Conservation (phyloP, 2,888 invertebrate genomes). For the Coelinius sp. region DNA sequence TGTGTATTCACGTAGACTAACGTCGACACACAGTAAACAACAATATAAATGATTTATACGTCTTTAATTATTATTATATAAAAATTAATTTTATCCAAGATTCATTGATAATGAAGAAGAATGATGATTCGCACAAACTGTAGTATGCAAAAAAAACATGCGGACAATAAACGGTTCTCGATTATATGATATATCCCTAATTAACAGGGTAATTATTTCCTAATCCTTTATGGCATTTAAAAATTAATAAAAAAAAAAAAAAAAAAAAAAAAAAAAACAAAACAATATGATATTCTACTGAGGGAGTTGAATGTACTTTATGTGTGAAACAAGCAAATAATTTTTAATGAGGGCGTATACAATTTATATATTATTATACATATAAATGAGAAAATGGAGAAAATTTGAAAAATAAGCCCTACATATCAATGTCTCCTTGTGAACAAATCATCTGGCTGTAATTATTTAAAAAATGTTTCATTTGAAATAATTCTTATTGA, state of each 20-base stretch:
- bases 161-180: conserved; percentile 23
- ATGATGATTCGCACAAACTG: conserved; percentile 3
- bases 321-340: conserved; percentile 21
- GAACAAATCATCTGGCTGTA: background rate
- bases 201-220: conserved; percentile 26
- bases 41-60: conserved; percentile 10
- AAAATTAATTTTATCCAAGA: background rate
- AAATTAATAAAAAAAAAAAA: conserved; percentile 5
- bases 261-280: background rate
- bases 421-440: conserved; percentile 11
- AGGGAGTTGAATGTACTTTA: conserved; percentile 16
- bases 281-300: conserved; percentile 16
- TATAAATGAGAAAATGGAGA: background rate
- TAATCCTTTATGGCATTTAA: conserved; percentile 11
- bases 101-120: background rate
- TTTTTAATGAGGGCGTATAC: conserved; percentile 19
- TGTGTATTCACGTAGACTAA: conserved; percentile 14
- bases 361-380: conserved; percentile 24
- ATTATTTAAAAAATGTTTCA: background rate
- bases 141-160: conserved; percentile 2
- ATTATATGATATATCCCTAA: conserved; percentile 21
- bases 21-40: conserved; percentile 4
- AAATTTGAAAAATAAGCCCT: background rate
- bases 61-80: background rate
- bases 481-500: background rate